Base-by-base conservation (phyloP, 2,888 invertebrate species). In the Poecilobothrus nobilitatus region DNA sequence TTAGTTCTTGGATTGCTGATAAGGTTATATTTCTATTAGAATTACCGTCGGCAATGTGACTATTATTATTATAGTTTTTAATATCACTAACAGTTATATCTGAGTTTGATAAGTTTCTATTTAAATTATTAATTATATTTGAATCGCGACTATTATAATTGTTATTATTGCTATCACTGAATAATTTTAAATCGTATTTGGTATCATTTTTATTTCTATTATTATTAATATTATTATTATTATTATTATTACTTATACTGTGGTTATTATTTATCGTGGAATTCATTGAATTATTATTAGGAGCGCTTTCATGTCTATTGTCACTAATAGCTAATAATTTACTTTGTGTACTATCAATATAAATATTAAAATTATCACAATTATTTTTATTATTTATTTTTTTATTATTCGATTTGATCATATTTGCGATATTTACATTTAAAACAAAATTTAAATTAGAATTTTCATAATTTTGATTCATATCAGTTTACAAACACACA, bases 101-200 rank as follows among this genome's bases (percentile, higher is more conserved):
- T 27, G 66, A n/a, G 44, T 18, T 27, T 22, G 21, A 33, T 41
- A 65, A 53, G 63, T 63, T 41, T 18, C 41, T 65, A 44, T 33
- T 63, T 66, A 71, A 70, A 67, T 68, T 70, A 67, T 67, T 67
- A 64, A 68, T 63, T 66, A 69, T 71, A 63, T 68, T 68, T 66
- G 69, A 71, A 70, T 73, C 71, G 71, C 69, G 63, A 71, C 71
- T 68, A 44, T 67, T 63, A 65, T 70, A 71, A 68, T 73, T 73
- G 70, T 71, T 71, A 69, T 69, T 70, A 72, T 70, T 72, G 65
- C 70, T 70, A 68, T 71, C 69, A 70, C 67, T 63, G 12, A 22
- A 65, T 37, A 62, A 5, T 33, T 68, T 66, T 8, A 61, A n/a
- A 41, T 63, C 34, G 6, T 63, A 61, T 22, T 65, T 9, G 18